A percentile compares a stretch with the other conserved stretches of the same genome.
phyloP scores from a whole-genome alignment of 2,888 invertebrate species.

The Drepanosiphum platanoidis region DNA sequence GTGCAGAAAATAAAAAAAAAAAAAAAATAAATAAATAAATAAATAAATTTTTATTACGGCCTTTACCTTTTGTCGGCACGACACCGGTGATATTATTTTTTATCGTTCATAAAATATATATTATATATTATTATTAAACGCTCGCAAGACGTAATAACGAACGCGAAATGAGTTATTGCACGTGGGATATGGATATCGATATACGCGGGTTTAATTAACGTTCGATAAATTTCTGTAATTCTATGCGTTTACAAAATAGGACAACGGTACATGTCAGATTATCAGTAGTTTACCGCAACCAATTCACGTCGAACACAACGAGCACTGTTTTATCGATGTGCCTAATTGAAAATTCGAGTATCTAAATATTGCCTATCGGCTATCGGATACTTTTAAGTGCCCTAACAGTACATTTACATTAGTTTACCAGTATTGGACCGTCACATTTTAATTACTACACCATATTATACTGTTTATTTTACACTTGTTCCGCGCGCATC shows the following conservation, averaged over 20 bases:
- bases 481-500: slow-evolving; percentile 49
- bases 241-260: slow-evolving; percentile 12
- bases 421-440: slow-evolving; percentile 23
- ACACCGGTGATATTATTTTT: not conserved
- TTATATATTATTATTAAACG: not conserved
- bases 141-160: slow-evolving; percentile 7
- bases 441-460: slow-evolving; percentile 37
- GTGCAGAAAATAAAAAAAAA: not conserved
- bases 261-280: slow-evolving; percentile 13
- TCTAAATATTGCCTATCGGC: slow-evolving; percentile 25
- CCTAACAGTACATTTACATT: slow-evolving; percentile 48
- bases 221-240: slow-evolving; percentile 19
- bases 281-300: slow-evolving; percentile 28
- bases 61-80: not conserved
- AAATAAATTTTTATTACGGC: not conserved
- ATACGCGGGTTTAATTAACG: slow-evolving; percentile 1
- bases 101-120: not conserved
- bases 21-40: no score
- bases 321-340: slow-evolving; percentile 13
- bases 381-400: slow-evolving; percentile 25
- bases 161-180: not conserved
- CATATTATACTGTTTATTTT: slow-evolving; percentile 39
- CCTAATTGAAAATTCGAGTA: slow-evolving; percentile 56
- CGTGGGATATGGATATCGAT: no score
- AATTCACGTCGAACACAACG: slow-evolving; percentile 24